These are phyloP conservation scores for Atta texana DNA, from an alignment of 1,140 invertebrate genomes.

Conservation along the genomic window DNA sequence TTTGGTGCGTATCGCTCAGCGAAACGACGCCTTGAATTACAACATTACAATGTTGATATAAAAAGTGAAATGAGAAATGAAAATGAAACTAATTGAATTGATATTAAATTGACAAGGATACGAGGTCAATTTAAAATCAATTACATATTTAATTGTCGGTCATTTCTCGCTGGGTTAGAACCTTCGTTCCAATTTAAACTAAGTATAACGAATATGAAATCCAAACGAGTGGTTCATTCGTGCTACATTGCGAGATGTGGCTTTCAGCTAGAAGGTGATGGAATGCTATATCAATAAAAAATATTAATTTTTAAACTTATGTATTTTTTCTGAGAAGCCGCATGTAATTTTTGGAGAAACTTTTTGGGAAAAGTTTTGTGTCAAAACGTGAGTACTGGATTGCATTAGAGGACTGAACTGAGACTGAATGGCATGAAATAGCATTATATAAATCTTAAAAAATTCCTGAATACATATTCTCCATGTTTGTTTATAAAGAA, in stretches of 20 bases:
- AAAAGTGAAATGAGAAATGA: no score
- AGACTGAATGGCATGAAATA: neutral
- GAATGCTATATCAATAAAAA: neutral
- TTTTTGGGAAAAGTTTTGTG: neutral
- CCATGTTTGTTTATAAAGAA: neutral
- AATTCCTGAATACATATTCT: neutral
- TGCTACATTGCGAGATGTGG: neutral
- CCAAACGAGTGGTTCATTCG: neutral
- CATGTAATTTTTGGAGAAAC: neutral
- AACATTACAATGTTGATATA: no score
- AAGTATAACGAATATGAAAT: neutral
- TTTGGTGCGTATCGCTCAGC: constrained; percentile 56
- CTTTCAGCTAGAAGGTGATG: neutral
- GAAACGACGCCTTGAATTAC: constrained; percentile 58
- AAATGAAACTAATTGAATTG: no score
- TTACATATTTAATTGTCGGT: no score
- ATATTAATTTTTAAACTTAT: neutral
- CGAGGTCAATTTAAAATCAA: no score
- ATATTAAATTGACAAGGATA: no score
- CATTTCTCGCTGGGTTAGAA: no score
- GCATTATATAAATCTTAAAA: neutral
- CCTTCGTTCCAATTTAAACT: neutral
- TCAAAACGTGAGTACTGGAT: neutral
- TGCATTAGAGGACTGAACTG: neutral
- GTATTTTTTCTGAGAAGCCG: neutral